Evolutionary conservation across 2,888 invertebrate genomes (phyloP), one percentile per base, ranked within the genome.

Genomic region (Acronicta leporina): DNA sequence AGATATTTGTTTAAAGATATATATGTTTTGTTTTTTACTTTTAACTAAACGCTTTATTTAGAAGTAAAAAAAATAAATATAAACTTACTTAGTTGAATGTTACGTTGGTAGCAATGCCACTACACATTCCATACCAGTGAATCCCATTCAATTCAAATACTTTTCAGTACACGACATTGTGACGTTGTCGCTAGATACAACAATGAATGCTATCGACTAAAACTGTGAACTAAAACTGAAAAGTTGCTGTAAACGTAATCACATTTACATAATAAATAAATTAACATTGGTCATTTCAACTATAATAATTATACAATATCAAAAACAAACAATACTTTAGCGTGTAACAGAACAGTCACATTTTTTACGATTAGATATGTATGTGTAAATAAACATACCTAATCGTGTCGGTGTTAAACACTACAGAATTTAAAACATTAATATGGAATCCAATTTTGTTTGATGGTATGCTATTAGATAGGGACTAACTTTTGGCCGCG

Each of bases 141-240:
- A 46, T 58, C 43, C 47, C 38, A 16, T 42, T 38, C 16, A 10
- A 11, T 47, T 69, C n/a, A 7, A 53, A 51, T 59, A 52, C 50
- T 59, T 57, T 63, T 61, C 51, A 50, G 38, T 51, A 38, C 57
- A 42, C 16, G 53, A 65, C 57, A 71, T 73, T 50, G 51, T 63
- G 54, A 50, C 56, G 56, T 57, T 47, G 45, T 42, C 59, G 40
- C 45, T 52, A 57, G 65, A 64, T 4, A 7, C 2, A 8, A n/a
- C n/a, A n/a, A n/a, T 20, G 20, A 20, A 20, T 20, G 20, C 20
- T 11, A 27, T 33, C 61, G 77, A 71, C 67, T 63, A 77, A 35
- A 56, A 65, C 60, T 64, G 43, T 64, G 46, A 46, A 47, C 63
- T 73, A 47, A 53, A 20, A 54, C 38, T 53, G 46, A 48, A 48